phyloP scores from a whole-genome alignment of 2,797 vertebrate genomes.

The Pelobates cultripes region DNA sequence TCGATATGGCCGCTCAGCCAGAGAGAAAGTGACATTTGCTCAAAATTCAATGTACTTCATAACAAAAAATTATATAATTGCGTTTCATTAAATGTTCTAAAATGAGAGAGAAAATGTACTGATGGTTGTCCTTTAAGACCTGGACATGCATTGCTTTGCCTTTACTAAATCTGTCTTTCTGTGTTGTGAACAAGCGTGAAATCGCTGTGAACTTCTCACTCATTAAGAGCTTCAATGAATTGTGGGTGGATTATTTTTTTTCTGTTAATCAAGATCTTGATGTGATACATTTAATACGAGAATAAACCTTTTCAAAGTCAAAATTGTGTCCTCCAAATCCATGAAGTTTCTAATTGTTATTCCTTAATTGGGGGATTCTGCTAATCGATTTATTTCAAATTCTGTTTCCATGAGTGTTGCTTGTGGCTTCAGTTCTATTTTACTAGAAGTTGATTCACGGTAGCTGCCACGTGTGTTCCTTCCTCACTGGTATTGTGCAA shows the following conservation, averaged over 20 bases:
- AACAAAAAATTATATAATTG: no score
- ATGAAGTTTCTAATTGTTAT: not conserved
- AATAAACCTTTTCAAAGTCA: constrained; percentile 1
- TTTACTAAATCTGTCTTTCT: not conserved
- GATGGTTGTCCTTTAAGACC: not conserved
- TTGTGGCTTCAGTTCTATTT: no score
- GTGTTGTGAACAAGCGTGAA: not conserved
- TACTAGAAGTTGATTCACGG: no score
- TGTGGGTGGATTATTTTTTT: not conserved
- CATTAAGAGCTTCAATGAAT: not conserved
- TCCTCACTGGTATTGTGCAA: no score
- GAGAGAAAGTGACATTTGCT: no score
- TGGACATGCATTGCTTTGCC: not conserved
- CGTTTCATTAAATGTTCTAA: no score
- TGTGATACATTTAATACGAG: not conserved
- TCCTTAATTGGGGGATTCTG: not conserved
- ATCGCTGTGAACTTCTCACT: not conserved
- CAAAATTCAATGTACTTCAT: no score
- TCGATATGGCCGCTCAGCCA: no score
- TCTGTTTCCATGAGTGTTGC: no score
- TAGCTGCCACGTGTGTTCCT: no score
- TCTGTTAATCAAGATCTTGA: constrained; percentile 1
- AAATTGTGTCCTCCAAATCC: not conserved
- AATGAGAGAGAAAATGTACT: no score
- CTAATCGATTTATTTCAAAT: not conserved